These are phyloP conservation scores for Gadus macrocephalus DNA, from an alignment of 2,113 vertebrate species.

Conservation along the genomic window DNA sequence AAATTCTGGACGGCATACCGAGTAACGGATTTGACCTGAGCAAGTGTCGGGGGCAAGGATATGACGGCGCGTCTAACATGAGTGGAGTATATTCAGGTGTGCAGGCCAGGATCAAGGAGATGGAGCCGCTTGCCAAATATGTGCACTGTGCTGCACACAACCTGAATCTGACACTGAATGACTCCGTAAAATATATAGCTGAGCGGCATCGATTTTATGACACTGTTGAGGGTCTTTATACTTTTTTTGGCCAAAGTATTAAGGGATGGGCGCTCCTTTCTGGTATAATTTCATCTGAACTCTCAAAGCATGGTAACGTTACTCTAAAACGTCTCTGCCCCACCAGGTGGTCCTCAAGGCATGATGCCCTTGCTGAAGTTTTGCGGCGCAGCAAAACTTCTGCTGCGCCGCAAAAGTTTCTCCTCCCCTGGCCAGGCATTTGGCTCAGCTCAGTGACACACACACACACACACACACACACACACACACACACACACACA, in stretches of 20 bases:
- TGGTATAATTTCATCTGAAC: not conserved
- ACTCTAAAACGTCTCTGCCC: not conserved
- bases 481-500: no score
- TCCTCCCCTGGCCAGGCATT: no score
- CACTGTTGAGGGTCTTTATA: slow-evolving; percentile 1
- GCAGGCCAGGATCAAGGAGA: slow-evolving; percentile 4
- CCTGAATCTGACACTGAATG: not conserved
- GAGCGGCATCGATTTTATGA: not conserved
- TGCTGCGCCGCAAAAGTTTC: no score
- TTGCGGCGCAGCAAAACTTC: no score
- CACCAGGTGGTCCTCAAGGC: not conserved
- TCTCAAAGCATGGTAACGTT: not conserved
- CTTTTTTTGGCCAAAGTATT: slow-evolving; percentile 10
- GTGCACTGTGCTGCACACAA: slow-evolving; percentile 20
- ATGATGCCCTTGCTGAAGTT: not conserved
- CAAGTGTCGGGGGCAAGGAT: not conserved
- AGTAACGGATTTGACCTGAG: no score
- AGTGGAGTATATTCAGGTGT: slow-evolving; percentile 10
- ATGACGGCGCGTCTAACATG: slow-evolving; percentile 13
- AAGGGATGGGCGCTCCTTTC: slow-evolving; percentile 1
- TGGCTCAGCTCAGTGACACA: no score
- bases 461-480: no score
- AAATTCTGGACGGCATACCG: no score
- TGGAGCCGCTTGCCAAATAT: slow-evolving; percentile 9
- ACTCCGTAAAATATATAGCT: not conserved